These are phyloP conservation scores for Gymnoscopelus braueri DNA, from an alignment of 2,797 vertebrate species.

Conservation along the genomic window DNA sequence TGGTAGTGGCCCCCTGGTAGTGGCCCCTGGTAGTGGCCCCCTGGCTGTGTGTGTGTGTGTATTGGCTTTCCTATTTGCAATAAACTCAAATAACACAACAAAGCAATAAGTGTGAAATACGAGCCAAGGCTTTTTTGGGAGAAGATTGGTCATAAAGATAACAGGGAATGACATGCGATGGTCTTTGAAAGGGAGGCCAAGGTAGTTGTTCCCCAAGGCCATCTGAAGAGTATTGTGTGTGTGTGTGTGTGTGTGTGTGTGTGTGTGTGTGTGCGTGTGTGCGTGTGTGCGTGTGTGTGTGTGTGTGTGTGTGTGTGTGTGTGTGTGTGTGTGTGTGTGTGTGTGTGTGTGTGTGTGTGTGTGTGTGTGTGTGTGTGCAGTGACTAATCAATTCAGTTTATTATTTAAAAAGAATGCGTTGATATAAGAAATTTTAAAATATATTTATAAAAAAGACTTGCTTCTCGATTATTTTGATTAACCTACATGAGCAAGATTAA, in stretches of 20 bases:
- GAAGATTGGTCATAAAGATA: slow-evolving; percentile 39
- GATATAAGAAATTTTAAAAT: no score
- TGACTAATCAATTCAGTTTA: background rate
- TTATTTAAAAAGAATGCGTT: no score
- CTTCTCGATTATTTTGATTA: background rate
- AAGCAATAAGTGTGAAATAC: slow-evolving; percentile 16
- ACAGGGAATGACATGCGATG: slow-evolving; percentile 29
- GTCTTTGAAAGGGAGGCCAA: slow-evolving; percentile 42
- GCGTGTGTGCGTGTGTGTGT: slow-evolving; percentile 5
- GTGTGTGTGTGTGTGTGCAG: background rate
- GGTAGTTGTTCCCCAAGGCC: slow-evolving; percentile 1
- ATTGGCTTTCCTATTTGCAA: slow-evolving; percentile 23
- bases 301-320: slow-evolving; percentile 6
- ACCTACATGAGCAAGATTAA: no score
- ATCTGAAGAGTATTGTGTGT: background rate
- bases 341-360: slow-evolving; percentile 10
- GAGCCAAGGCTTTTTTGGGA: slow-evolving; percentile 38
- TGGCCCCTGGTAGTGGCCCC: no score
- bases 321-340: slow-evolving; percentile 11
- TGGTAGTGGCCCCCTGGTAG: no score
- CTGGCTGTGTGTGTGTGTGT: slow-evolving; percentile 9
- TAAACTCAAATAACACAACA: slow-evolving; percentile 37
- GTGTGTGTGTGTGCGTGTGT: slow-evolving; percentile 8
- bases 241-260: background rate
- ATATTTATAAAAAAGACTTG: no score